Evolutionary conservation across 1,140 invertebrate species (phyloP), one percentile per base, ranked within the genome.

Genomic region (Drosophila truncata): DNA sequence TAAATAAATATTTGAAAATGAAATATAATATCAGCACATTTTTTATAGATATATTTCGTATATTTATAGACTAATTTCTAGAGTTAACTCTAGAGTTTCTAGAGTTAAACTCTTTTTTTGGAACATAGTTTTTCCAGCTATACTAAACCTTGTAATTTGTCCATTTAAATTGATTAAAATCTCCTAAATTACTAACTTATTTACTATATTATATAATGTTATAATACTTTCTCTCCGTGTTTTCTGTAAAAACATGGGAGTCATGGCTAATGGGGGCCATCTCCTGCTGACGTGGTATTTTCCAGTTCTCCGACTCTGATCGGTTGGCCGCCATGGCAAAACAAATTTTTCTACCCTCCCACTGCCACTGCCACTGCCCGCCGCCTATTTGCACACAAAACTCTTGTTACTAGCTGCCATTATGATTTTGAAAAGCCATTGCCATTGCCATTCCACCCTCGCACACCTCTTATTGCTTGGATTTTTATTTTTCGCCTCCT

Each of bases 341-440:
- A 54, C 50, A 76, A 58, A 57, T 72, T 72, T 59, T 35, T 14
- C 23, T 44, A 27, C 50, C 60, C 61, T 39, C 41, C 71, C 27
- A 18, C 27, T 4, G n/a, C n/a, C n/a, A n/a, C n/a, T n/a, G n/a
- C n/a, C n/a, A n/a, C 16, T 33, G 25, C 7, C 60, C 4, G 61
- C 31, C 79, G 71, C 78, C 65, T 90, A 82, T 87, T 91, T 87
- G 86, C 84, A 91, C 86, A 90, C 86, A 88, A 91, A 88, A 88
- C 91, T 88, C 91, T 92, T 91, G 91, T 92, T 92, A 91, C 91
- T 91, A 92, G 91, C 91, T 92, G 91, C 91, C 91, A 92, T 92
- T 92, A 92, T 92, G 91, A 92, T 92, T 92, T 92, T 92, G 80
- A 92, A 92, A 92, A 92, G 91, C 91, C 91, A 92, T 92, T 91